Percentiles rank a stretch among this genome's conserved stretches.
Evolutionary conservation across 1,140 invertebrate genomes (phyloP).

Genomic region (Ceratosolen fusciceps): DNA sequence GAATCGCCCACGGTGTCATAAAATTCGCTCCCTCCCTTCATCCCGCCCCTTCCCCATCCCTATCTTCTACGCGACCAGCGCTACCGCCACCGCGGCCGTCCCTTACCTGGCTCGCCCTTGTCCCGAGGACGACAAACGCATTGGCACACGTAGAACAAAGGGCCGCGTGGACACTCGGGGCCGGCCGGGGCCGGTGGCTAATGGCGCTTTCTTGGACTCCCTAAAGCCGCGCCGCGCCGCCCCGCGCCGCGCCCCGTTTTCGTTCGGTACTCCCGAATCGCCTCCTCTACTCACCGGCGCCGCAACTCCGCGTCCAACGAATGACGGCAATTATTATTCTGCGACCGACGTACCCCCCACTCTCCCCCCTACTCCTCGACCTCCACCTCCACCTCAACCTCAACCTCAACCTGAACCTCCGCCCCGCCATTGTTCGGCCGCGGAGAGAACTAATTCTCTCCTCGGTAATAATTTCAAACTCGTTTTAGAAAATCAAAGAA

Average conservation of each 20-base stretch:
- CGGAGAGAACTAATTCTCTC: background rate
- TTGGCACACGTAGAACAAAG: background rate
- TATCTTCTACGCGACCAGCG: too few relatives aligned
- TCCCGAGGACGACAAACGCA: background rate
- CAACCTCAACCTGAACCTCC: too few relatives aligned
- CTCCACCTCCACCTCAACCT: too few relatives aligned
- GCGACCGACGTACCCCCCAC: too few relatives aligned
- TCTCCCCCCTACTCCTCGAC: too few relatives aligned
- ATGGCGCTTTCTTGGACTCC: conserved; percentile 27
- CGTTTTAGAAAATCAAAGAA: background rate
- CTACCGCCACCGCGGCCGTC: too few relatives aligned
- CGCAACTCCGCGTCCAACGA: too few relatives aligned
- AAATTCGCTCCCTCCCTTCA: conserved; percentile 2
- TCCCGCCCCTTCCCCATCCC: background rate
- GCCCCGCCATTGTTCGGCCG: background rate
- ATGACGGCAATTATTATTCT: conserved; percentile 20
- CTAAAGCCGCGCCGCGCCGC: too few relatives aligned
- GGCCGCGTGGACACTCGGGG: conserved; percentile 12
- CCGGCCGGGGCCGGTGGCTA: too few relatives aligned
- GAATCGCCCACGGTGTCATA: background rate
- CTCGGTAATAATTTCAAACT: background rate
- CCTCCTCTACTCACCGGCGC: background rate
- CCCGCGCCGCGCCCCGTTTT: too few relatives aligned
- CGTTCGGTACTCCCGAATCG: background rate
- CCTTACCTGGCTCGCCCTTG: too few relatives aligned